phyloP scores from a whole-genome alignment of 2,797 vertebrate genomes.

The Intellagama lesueurii region DNA sequence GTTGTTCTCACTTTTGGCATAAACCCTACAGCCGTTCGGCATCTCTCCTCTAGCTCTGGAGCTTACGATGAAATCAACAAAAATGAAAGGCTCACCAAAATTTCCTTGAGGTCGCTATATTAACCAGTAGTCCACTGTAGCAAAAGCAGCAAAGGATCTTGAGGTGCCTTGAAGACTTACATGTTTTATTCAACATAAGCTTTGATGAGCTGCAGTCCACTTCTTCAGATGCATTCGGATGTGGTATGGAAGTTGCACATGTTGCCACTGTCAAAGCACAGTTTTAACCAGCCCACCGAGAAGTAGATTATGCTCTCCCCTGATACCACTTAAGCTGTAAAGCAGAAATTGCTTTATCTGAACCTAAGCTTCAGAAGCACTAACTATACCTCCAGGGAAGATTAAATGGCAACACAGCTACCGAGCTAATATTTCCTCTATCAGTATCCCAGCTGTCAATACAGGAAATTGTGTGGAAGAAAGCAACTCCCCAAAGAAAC shows the following conservation, averaged over 20 bases:
- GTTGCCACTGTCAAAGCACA: too few relatives aligned
- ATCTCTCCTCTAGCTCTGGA: background rate
- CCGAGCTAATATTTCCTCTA: background rate
- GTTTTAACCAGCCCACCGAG: background rate
- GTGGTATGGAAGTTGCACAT: too few relatives aligned
- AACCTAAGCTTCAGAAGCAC: background rate
- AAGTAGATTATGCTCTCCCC: background rate
- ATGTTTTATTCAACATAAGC: too few relatives aligned
- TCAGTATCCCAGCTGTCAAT: background rate
- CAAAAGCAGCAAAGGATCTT: too few relatives aligned
- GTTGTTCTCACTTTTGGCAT: background rate
- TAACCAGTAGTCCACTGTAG: too few relatives aligned
- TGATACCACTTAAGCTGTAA: background rate
- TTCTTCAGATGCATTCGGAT: too few relatives aligned
- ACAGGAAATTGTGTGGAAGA: background rate
- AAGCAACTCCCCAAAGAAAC: background rate
- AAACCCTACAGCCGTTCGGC: background rate
- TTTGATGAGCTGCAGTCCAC: too few relatives aligned
- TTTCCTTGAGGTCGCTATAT: too few relatives aligned
- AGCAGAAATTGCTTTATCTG: conserved; percentile 5
- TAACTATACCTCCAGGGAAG: background rate
- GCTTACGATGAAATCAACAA: background rate
- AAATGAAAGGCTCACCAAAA: background rate
- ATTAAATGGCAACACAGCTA: background rate
- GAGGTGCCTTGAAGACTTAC: too few relatives aligned